Conservation (phyloP, 2,797 vertebrate species). For the Urosaurus nigricauda region DNA sequence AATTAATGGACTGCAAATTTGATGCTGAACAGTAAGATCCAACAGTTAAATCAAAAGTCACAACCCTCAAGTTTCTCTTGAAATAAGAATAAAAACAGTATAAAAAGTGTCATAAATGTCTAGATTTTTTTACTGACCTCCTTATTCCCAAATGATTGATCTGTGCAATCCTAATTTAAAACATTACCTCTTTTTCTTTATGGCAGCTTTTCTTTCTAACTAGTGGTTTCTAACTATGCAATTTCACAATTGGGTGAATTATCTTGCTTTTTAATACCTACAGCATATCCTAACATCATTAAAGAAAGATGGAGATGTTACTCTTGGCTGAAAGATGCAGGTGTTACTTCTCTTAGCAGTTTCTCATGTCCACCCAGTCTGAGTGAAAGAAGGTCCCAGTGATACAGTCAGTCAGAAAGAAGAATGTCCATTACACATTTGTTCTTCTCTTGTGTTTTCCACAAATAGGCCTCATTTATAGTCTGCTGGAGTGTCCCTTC, state of each 20-base stretch:
- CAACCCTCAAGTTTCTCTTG: neutral
- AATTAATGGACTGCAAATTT: neutral
- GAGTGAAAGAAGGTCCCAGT: neutral
- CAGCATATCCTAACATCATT: neutral
- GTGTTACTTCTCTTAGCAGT: neutral
- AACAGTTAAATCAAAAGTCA: neutral
- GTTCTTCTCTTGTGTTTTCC: neutral
- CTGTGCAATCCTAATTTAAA: slow-evolving; percentile 33
- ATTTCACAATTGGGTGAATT: neutral
- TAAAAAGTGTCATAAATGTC: neutral
- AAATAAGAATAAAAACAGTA: neutral
- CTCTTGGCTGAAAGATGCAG: neutral
- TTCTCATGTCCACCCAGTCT: neutral
- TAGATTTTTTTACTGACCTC: rapidly evolving
- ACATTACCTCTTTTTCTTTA: slow-evolving; percentile 34
- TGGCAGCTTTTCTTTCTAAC: neutral
- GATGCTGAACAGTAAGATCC: neutral
- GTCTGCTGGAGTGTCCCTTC: neutral
- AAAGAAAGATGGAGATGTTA: neutral
- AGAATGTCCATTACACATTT: neutral
- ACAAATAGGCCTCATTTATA: neutral
- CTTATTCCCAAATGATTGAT: neutral
- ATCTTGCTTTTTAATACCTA: neutral
- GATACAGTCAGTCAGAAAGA: neutral
- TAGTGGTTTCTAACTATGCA: neutral